A percentile compares a stretch with the other conserved stretches of the same genome.
These are phyloP conservation scores for Zaprionus obscuricornis DNA, from an alignment of 2,888 invertebrate species.

Conservation along the genomic window DNA sequence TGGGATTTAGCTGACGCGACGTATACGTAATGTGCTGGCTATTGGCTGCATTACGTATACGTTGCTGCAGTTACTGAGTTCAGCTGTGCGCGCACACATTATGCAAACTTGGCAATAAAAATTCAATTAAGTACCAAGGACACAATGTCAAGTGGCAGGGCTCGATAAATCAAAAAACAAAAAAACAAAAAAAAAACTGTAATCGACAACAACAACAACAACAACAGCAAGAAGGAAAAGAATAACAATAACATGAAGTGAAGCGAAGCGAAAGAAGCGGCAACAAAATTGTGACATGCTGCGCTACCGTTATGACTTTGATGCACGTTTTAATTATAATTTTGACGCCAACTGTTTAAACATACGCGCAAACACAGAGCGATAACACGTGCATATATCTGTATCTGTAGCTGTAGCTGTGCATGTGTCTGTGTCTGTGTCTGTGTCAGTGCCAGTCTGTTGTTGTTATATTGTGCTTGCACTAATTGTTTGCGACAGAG, in stretches of 20 bases:
- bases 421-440: constrained; percentile 20
- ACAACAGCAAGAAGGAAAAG: not conserved
- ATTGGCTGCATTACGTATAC: constrained; percentile 58
- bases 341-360: constrained; percentile 80
- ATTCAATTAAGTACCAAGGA: constrained; percentile 76
- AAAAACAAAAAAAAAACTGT: constrained; percentile 6
- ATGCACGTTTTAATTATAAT: constrained; percentile 80
- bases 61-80: constrained; percentile 41
- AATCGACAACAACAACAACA: constrained; percentile 30
- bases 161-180: constrained; percentile 49
- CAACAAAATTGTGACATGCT: constrained; percentile 71
- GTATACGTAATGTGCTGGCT: constrained; percentile 51
- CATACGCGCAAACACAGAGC: constrained; percentile 39
- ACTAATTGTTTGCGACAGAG: constrained; percentile 55
- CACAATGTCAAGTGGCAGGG: constrained; percentile 65
- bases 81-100: constrained; percentile 43
- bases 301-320: constrained; percentile 68
- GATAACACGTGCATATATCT: constrained; percentile 42
- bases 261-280: not conserved
- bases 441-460: constrained; percentile 28
- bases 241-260: not conserved
- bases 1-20: constrained; percentile 46
- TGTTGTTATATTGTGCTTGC: constrained; percentile 53
- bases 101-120: constrained; percentile 79
- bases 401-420: too few species aligned